Evolutionary conservation across 2,113 vertebrate genomes (phyloP).

Genomic region (Centrocercus urophasianus): DNA sequence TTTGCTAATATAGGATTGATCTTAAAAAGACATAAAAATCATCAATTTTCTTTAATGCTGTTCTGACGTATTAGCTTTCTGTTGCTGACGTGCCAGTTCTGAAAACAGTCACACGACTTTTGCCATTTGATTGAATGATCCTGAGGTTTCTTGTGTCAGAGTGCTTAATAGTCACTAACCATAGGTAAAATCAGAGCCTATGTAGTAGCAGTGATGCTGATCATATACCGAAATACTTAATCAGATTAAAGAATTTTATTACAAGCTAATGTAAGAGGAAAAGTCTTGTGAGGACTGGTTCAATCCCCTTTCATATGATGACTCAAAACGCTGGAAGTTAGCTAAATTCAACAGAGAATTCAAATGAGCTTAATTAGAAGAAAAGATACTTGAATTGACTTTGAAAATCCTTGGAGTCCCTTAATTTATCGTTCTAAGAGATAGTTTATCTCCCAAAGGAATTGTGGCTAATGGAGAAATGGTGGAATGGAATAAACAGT

Average conservation of each 20-base stretch:
- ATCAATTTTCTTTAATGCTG: background rate
- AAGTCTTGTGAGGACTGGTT: background rate
- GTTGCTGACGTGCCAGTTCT: background rate
- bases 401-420: background rate
- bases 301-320: background rate
- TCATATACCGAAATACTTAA: background rate
- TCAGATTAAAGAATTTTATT: background rate
- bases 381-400: background rate
- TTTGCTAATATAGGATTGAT: background rate
- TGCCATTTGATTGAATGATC: background rate
- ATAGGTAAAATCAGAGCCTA: background rate
- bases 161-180: background rate
- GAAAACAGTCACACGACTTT: background rate
- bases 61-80: background rate
- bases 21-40: background rate
- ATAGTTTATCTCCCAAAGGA: background rate
- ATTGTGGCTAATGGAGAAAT: background rate
- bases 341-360: background rate
- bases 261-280: background rate
- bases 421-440: background rate
- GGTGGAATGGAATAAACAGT: background rate
- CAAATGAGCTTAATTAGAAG: background rate
- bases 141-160: background rate
- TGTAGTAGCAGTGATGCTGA: background rate
- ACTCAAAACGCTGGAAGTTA: background rate